Evolutionary conservation across 2,888 invertebrate species (phyloP).

Genomic region (Campaea margaritaria): DNA sequence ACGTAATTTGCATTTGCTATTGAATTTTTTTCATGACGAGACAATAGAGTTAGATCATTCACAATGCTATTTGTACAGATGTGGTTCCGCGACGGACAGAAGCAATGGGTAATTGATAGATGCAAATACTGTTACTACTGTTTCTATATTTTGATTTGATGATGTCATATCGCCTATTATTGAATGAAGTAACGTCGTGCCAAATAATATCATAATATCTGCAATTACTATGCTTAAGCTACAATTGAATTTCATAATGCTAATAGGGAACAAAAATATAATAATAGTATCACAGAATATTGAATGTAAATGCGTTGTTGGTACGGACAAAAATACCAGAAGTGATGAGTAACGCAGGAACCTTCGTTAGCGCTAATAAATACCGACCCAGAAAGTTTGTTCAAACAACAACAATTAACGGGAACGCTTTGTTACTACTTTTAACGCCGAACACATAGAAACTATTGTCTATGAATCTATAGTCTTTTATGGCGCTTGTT

Average conservation of each 20-base stretch:
- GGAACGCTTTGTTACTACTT: conserved; percentile 60
- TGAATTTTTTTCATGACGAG: conserved; percentile 54
- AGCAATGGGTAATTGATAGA: conserved; percentile 47
- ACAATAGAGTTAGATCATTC: conserved; percentile 60
- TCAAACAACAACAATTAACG: conserved; percentile 67
- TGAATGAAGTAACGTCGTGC: conserved; percentile 12
- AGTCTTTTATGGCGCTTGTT: conserved; percentile 36
- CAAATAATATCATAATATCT: neutral
- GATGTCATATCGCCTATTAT: conserved; percentile 30
- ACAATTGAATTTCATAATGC: neutral
- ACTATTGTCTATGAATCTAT: conserved; percentile 41
- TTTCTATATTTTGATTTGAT: conserved; percentile 30
- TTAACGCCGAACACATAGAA: conserved; percentile 42
- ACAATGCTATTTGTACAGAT: conserved; percentile 50
- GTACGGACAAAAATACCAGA: conserved; percentile 39
- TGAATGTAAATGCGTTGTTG: neutral
- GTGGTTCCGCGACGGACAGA: conserved; percentile 50
- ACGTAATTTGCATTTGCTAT: conserved; percentile 60
- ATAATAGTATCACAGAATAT: too few relatives aligned
- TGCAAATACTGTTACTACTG: conserved; percentile 33
- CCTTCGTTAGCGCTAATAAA: conserved; percentile 59
- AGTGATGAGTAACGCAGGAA: conserved; percentile 52
- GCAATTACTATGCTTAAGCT: neutral
- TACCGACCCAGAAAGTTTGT: conserved; percentile 65
- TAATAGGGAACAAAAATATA: too few relatives aligned